A percentile compares a stretch with the other conserved stretches of the same genome.
Evolutionary conservation across 1,140 invertebrate genomes (phyloP).

Genomic region (Reticulitermes speratus): DNA sequence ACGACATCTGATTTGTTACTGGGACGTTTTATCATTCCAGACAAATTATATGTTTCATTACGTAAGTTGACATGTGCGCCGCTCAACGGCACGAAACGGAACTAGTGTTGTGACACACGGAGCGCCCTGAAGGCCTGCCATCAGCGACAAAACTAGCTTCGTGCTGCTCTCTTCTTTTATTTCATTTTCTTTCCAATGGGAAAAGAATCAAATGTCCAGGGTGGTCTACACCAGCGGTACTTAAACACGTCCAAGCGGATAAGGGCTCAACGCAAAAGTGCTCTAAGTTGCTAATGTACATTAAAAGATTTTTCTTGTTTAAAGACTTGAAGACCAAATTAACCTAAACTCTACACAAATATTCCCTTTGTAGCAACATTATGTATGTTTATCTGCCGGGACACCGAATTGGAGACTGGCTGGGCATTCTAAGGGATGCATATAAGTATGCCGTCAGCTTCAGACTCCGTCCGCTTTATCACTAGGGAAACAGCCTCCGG

Average conservation of each 20-base stretch:
- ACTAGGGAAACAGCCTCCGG: too few relatives aligned
- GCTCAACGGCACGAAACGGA: neutral
- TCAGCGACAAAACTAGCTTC: neutral
- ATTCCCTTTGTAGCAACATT: too few relatives aligned
- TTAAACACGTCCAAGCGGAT: neutral
- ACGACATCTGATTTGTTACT: neutral
- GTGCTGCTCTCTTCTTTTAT: neutral
- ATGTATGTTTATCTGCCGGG: too few relatives aligned
- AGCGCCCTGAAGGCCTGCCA: neutral
- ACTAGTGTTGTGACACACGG: neutral
- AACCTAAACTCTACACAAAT: too few relatives aligned
- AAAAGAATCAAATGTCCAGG: neutral
- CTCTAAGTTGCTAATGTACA: neutral
- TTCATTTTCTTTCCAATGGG: neutral
- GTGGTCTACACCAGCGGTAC: neutral
- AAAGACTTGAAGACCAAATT: too few relatives aligned
- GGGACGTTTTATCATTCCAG: neutral
- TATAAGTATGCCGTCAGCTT: too few relatives aligned
- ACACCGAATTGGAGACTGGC: too few relatives aligned
- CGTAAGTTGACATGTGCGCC: neutral
- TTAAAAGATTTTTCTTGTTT: neutral
- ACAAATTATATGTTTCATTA: neutral
- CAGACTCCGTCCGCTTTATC: too few relatives aligned
- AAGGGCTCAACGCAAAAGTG: neutral
- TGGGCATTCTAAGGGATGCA: too few relatives aligned